These are phyloP conservation scores for Teinopalpus imperialis DNA, from an alignment of 2,888 invertebrate species.

Conservation along the genomic window DNA sequence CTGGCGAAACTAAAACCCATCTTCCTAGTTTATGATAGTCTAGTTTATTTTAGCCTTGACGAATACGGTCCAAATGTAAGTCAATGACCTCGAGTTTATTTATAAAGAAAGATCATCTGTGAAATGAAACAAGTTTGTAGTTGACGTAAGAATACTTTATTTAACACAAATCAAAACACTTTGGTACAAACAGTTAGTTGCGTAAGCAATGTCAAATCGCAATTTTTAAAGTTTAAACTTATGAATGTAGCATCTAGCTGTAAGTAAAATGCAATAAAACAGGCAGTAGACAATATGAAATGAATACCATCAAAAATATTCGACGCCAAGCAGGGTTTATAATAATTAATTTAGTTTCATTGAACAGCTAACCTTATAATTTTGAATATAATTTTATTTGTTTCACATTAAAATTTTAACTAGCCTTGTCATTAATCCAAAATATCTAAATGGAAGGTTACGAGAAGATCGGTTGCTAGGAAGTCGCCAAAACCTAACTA, in stretches of 20 bases:
- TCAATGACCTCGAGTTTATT: not conserved
- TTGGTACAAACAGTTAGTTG: constrained; percentile 80
- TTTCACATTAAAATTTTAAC: constrained; percentile 58
- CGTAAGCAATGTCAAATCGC: constrained; percentile 62
- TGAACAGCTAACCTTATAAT: constrained; percentile 45
- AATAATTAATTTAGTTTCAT: constrained; percentile 34
- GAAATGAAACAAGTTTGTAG: constrained; percentile 61
- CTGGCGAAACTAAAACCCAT: too few relatives aligned
- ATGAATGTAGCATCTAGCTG: constrained; percentile 57
- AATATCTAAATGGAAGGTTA: constrained; percentile 73
- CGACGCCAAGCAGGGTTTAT: constrained; percentile 28
- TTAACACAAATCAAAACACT: constrained; percentile 82
- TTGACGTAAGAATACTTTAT: constrained; percentile 80
- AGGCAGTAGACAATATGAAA: constrained; percentile 26
- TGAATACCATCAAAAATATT: constrained; percentile 32
- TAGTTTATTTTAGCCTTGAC: too few relatives aligned
- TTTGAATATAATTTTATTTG: constrained; percentile 46
- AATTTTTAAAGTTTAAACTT: constrained; percentile 48
- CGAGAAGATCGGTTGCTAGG: constrained; percentile 73
- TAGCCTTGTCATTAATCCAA: constrained; percentile 58
- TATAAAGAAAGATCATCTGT: constrained; percentile 6
- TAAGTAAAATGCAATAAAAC: constrained; percentile 53
- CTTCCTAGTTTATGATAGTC: too few relatives aligned
- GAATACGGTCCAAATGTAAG: too few relatives aligned
- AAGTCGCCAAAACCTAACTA: constrained; percentile 78